These are phyloP conservation scores for Heliconius ethilla DNA, from an alignment of 2,888 invertebrate species.

Conservation along the genomic window DNA sequence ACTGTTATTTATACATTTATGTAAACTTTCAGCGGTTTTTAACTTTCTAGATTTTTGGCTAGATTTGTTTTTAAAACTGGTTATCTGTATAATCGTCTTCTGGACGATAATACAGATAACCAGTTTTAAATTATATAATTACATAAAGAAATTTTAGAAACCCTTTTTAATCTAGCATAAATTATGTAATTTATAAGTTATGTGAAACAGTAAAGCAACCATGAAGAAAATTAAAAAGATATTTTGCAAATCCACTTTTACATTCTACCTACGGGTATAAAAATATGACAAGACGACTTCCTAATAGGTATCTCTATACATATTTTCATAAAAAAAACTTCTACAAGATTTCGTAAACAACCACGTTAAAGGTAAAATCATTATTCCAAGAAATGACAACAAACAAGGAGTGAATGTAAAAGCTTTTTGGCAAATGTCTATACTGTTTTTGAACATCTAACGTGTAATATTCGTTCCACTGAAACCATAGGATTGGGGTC, in stretches of 20 bases:
- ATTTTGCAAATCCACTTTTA: background rate
- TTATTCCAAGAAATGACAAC: constrained; percentile 41
- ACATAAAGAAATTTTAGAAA: no score
- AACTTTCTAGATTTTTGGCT: background rate
- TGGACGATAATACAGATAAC: no score
- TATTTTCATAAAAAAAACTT: constrained; percentile 14
- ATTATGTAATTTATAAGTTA: no score
- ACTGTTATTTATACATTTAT: constrained; percentile 4
- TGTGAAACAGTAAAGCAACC: background rate
- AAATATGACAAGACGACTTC: background rate
- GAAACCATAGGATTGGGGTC: constrained; percentile 59
- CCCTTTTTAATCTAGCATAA: no score
- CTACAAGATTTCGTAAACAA: constrained; percentile 11
- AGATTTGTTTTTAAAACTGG: no score
- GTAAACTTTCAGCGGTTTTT: background rate
- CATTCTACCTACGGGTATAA: background rate
- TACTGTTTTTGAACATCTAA: constrained; percentile 40
- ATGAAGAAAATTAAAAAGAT: background rate
- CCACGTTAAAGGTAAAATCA: constrained; percentile 27
- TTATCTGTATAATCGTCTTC: no score
- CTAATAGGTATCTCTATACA: background rate
- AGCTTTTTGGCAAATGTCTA: constrained; percentile 32
- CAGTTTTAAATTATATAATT: no score
- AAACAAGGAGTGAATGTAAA: constrained; percentile 35
- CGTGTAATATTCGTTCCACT: constrained; percentile 56